Percentiles rank a stretch among this genome's conserved stretches.
These are phyloP conservation scores for Galago senegalensis DNA, from an alignment of 2,797 vertebrate species.

Conservation along the genomic window DNA sequence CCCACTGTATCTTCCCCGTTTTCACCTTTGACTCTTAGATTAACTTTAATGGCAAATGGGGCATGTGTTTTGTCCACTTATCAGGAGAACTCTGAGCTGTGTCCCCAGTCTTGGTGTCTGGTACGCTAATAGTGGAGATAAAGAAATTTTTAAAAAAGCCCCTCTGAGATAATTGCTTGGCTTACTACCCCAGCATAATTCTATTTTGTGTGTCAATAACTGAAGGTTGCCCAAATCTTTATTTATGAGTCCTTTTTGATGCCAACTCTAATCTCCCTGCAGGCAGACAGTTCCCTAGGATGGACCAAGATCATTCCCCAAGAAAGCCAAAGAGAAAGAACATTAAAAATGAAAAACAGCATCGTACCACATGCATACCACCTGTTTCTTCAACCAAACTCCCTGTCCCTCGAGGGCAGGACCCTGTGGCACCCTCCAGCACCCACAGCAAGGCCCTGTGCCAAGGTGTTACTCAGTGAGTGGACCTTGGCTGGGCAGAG, in stretches of 20 bases:
- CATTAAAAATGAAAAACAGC: neutral
- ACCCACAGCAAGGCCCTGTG: neutral
- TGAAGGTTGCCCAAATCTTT: neutral
- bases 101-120: neutral
- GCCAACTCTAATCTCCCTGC: conserved; percentile 38
- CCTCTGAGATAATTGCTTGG: neutral
- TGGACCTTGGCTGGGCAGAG: neutral
- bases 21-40: neutral
- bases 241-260: conserved; percentile 44
- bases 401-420: neutral
- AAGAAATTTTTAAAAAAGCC: conserved; percentile 2
- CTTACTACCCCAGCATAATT: neutral
- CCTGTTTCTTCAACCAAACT: neutral
- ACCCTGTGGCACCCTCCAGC: fast-evolving
- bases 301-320: neutral
- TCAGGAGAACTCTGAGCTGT: neutral
- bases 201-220: conserved; percentile 53
- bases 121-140: neutral
- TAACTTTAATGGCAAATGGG: neutral
- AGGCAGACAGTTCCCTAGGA: neutral
- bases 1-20: neutral
- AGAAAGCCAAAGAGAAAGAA: conserved; percentile 29
- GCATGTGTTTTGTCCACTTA: neutral
- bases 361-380: fast-evolving
- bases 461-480: fast-evolving